Base-by-base conservation (phyloP, 1,140 invertebrate genomes). In the Heterodera schachtii region DNA sequence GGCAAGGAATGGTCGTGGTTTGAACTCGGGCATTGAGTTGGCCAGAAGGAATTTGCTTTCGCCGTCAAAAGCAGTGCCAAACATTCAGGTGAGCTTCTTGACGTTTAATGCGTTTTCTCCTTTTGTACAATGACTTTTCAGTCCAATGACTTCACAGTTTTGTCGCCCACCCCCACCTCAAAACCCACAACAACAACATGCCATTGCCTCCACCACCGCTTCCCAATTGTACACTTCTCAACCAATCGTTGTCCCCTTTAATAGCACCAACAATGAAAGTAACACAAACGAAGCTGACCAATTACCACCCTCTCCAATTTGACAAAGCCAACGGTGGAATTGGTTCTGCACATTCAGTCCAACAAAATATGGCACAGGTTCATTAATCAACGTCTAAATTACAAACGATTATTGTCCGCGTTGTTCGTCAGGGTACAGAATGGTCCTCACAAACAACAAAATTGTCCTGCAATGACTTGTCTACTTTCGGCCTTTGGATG, bases 401-500 rank as follows among this genome's bases (percentile, higher is more conserved):
- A 31, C 31, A 31, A 31, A 31, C 31, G 31, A 31, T 31, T 31
- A 31, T 31, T 31, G 31, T 31, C 31, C 31, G 31, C 31, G 31
- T 31, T 31, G 31, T 31, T 31, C 31, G 31, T 31, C 31, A 31
- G 31, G 31, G 31, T 31, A 31, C 31, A 31, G 31, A 31, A 31
- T 5, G 9, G 6, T 52, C 52, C 16, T 52, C 52, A 11, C 13
- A 19, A 3, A 11, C 16, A 19, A 64, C 16, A 11, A 11, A 19
- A 21, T 16, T 64, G 57, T 13, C 9, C n/a, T 31, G 31, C 31
- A 31, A 71, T 11, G 43, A 46, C 19, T 46, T 41, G 69, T 11
- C 31, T 41, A 21, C 67, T 41, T 8, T 4, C 73, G 86, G 86
- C n/a, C 85, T 75, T 41, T 87, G 84, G 21, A 80, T 86, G 44